Evolutionary conservation across 2,797 vertebrate genomes (phyloP), one percentile per base, ranked within the genome.

Genomic region (Coreius guichenoti): DNA sequence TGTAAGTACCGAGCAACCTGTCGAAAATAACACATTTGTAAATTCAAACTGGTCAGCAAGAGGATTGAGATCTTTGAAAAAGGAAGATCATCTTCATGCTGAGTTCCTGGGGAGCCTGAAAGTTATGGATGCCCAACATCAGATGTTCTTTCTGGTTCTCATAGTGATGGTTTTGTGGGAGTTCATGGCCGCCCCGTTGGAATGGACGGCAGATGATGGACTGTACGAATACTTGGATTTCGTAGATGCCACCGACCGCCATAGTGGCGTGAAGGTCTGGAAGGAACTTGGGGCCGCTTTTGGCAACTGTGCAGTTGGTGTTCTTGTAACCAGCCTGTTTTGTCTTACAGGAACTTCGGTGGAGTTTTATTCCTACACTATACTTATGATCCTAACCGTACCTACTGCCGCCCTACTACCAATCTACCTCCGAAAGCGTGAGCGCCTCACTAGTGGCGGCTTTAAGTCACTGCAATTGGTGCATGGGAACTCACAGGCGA

Each of bases 221-320:
- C 90, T 98, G 17, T 97, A 95, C 0, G 97, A 99, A 54, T 98
- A 97, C 73, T 92, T 99, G 0, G 97, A 98, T 90, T 97, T 94
- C 0, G 95, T 97, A 0, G 97, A 98, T 0, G 96, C 97, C 1
- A 93, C 96, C 0, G 97, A 97, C 80, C 92, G 91, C 19, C 94
- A 96, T 49, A 36, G 89, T 56, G 88, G 36, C 78, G 91, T 94
- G 7, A 92, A 92, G 91, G 31, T 92, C 36, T 98, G 97, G 97
- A 91, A 91, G 51, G 85, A 94, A 5, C 81, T 95, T 43, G 97
- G 97, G 0, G 91, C 90, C 0, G 94, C 94, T 0, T 90, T 87
- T 0, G 97, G 97, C 0, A 95, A 91, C 0, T 95, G 93, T 0
- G 90, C 93, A 2, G 87, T 94, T 0, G 92, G 96, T 0, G 8